These are phyloP conservation scores for Rhynchonycteris naso DNA, from an alignment of 2,797 vertebrate species.

Conservation along the genomic window DNA sequence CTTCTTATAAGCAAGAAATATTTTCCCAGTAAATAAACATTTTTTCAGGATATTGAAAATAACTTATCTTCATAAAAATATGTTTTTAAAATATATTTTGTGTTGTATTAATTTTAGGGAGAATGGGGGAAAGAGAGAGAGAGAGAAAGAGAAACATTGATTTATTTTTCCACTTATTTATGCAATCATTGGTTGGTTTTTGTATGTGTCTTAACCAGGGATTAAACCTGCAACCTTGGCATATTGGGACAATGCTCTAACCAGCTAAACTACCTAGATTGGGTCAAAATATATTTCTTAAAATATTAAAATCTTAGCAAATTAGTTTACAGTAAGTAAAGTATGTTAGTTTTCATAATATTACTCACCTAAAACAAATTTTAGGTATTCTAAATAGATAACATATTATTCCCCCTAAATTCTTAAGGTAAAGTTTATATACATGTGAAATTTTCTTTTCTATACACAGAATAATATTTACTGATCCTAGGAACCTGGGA, in stretches of 20 bases:
- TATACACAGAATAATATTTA: neutral
- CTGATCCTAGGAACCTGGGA: neutral
- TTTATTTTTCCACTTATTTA: too few species aligned
- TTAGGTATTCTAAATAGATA: neutral
- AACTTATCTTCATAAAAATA: neutral
- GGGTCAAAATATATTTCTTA: neutral
- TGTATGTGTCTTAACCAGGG: too few species aligned
- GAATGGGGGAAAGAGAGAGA: too few species aligned
- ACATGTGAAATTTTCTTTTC: neutral
- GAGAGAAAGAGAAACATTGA: too few species aligned
- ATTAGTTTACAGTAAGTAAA: neutral
- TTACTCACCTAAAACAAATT: neutral
- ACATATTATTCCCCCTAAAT: neutral
- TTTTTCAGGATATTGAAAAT: neutral
- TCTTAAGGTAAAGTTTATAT: neutral
- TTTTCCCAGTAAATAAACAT: neutral
- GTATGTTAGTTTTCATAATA: neutral
- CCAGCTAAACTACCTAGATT: too few species aligned
- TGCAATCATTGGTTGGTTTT: too few species aligned
- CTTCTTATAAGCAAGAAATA: neutral
- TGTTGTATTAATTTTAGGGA: too few species aligned
- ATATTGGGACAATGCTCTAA: too few species aligned
- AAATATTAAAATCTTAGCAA: conserved; percentile 16
- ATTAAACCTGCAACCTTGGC: too few species aligned
- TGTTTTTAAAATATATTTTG: neutral